These are phyloP conservation scores for Glyptemys insculpta DNA, from an alignment of 2,797 vertebrate genomes.

Conservation along the genomic window DNA sequence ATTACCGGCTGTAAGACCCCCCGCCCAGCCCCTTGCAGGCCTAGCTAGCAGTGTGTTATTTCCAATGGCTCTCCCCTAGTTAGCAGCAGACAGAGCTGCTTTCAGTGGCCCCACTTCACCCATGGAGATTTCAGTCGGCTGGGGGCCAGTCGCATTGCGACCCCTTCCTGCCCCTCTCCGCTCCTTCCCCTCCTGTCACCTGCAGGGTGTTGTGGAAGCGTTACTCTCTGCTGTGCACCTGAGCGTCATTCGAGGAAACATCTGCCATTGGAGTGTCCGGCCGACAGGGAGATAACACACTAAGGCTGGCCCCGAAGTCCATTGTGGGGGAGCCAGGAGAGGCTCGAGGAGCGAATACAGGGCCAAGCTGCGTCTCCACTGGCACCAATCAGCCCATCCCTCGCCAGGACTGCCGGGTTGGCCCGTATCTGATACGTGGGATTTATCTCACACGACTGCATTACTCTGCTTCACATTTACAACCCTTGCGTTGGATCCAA, in stretches of 20 bases:
- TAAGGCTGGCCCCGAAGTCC: background rate
- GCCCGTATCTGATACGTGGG: background rate
- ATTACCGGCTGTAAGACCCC: background rate
- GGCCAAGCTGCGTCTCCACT: background rate
- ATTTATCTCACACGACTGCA: background rate
- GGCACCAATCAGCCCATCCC: too few relatives aligned
- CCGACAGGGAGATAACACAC: background rate
- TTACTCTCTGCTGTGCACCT: background rate
- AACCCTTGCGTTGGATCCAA: background rate
- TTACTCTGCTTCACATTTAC: background rate
- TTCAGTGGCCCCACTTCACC: background rate
- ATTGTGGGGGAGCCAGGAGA: background rate
- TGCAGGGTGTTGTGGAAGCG: too few relatives aligned
- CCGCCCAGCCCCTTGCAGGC: background rate
- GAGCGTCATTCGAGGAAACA: background rate
- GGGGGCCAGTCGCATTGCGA: too few relatives aligned
- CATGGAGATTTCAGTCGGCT: background rate
- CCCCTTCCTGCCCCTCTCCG: too few relatives aligned
- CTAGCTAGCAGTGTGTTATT: accelerated
- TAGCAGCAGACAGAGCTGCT: accelerated
- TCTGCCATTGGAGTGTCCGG: too few relatives aligned
- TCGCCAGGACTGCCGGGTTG: background rate
- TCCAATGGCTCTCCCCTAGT: background rate
- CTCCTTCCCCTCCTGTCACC: too few relatives aligned
- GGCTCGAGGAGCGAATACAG: background rate